phyloP scores from a whole-genome alignment of 2,797 vertebrate species.

The Protosalanx chinensis region DNA sequence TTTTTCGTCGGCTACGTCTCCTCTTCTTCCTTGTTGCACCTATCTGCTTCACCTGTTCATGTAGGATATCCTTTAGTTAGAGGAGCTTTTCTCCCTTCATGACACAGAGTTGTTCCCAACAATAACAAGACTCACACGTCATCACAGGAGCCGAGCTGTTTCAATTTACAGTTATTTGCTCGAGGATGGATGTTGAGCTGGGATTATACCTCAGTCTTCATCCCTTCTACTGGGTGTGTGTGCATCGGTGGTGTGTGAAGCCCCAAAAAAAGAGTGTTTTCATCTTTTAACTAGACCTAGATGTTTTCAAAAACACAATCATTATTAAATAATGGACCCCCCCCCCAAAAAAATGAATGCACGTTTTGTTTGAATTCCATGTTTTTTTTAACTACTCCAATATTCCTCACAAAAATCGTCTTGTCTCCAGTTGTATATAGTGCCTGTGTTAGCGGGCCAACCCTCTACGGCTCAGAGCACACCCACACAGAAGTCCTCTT shows the following conservation, averaged over 20 bases:
- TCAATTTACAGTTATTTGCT: slow-evolving; percentile 69
- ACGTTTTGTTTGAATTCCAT: neutral
- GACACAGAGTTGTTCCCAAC: slow-evolving; percentile 51
- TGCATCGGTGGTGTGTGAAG: neutral
- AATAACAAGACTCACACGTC: slow-evolving; percentile 57
- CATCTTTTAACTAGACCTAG: too few relatives aligned
- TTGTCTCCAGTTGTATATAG: too few relatives aligned
- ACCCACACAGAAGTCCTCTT: slow-evolving; percentile 9
- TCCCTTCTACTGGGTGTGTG: slow-evolving; percentile 4
- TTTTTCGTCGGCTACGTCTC: slow-evolving; percentile 66
- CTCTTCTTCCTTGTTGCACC: slow-evolving; percentile 35
- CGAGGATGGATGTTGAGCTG: slow-evolving; percentile 18
- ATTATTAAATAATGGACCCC: neutral
- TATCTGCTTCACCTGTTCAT: slow-evolving; percentile 72
- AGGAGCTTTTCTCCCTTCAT: neutral
- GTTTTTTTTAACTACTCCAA: too few relatives aligned
- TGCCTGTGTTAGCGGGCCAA: too few relatives aligned
- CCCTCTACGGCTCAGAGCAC: neutral
- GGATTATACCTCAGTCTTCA: slow-evolving; percentile 44
- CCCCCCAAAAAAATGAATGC: neutral
- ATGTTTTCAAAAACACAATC: too few relatives aligned
- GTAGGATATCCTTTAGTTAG: slow-evolving; percentile 73
- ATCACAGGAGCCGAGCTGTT: slow-evolving; percentile 65
- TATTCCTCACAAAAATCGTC: too few relatives aligned
- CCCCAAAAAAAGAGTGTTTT: too few relatives aligned